A percentile compares a stretch with the other conserved stretches of the same genome.
Evolutionary conservation across 1,140 invertebrate genomes (phyloP).

Genomic region (Tyrophagus putrescentiae): DNA sequence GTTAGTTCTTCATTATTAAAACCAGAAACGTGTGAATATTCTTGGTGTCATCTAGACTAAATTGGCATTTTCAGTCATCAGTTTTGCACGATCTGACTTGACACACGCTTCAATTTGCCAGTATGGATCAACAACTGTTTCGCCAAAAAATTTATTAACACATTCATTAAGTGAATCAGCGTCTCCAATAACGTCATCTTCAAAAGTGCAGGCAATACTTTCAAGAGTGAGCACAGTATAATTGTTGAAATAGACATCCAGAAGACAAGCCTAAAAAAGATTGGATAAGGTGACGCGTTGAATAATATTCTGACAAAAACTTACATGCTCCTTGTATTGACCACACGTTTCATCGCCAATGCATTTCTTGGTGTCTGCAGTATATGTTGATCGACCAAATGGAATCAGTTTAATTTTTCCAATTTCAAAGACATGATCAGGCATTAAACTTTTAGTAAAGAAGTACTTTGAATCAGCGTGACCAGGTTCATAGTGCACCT

Average conservation of each 20-base stretch:
- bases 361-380: neutral
- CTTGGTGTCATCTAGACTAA: neutral
- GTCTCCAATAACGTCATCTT: neutral
- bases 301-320: neutral
- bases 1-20: neutral
- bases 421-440: neutral
- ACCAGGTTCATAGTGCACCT: conserved; percentile 15
- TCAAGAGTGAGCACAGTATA: neutral
- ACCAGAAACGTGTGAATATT: too few relatives aligned
- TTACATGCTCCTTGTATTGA: neutral
- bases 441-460: conserved; percentile 15
- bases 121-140: neutral
- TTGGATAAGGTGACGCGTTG: too few relatives aligned
- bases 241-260: neutral
- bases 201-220: neutral
- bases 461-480: neutral
- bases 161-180: neutral
- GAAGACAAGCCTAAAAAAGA: conserved; percentile 8
- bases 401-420: neutral
- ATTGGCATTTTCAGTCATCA: neutral
- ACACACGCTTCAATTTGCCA: neutral
- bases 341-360: neutral
- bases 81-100: neutral
- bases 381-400: neutral
- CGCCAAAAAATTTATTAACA: neutral